Base-by-base conservation (phyloP, 2,113 vertebrate species). In the Oreochromis spilurus region DNA sequence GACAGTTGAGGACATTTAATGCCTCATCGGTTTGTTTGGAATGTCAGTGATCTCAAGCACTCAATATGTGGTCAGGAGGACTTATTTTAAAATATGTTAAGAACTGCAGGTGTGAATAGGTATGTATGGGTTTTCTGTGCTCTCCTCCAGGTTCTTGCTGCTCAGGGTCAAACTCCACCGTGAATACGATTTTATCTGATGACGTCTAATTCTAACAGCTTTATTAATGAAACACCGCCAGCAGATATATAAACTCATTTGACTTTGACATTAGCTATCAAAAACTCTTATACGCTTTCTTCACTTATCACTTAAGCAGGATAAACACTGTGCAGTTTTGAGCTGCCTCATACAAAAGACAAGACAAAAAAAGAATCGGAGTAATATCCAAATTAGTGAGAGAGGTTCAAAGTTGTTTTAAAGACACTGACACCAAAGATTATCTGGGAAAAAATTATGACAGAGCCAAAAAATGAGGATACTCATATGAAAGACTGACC, bases 21-120 rank as follows among this genome's bases (percentile, higher is more conserved):
- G 81, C 84, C 81, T 87, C 81, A 52, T 87, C 3, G 9, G 88
- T 90, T 91, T 89, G 84, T 93, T 93, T 90, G 89, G 90, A 89
- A 88, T 91, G 88, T 86, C 87, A 83, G 79, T 19, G 72, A 79
- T 75, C 79, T 84, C 80, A 17, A 70, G 84, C 53, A 79, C 78
- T 89, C 21, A 19, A 38, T 91, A 91, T 93, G 89, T 93, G 94
- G 91, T 84, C 90, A 60, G 45, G 3, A 38, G 26, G 82, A 4
- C 36, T 36, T 52, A 57, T 62, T 91, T 84, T 34, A 80, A 79
- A 92, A 13, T 26, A 38, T 88, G 88, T 93, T 83, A 67, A 82
- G 82, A 79, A 9, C 31, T 1, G 9, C 17, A 40, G 57, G 53
- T 77, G 75, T 55, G 78, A 60, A 45, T 50, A 31, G 36, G 58